Base-by-base conservation (phyloP, 2,888 invertebrate species). In the Lasioglossum villosulum region DNA sequence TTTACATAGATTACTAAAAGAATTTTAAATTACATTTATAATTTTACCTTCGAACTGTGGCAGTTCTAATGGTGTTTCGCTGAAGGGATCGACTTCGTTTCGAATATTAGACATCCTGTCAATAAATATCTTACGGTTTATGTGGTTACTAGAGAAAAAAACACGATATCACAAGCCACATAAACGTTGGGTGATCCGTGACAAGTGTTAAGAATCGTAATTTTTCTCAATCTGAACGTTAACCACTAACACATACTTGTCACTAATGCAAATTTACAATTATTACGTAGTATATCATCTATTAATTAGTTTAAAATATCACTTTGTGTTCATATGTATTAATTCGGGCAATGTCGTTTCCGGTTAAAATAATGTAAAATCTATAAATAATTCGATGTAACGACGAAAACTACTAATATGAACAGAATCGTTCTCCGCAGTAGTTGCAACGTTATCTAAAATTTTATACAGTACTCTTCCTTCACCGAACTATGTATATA, bases 21-120 rank as follows among this genome's bases (percentile, higher is more conserved):
- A 37, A 42, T 45, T 42, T 52, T 0, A 48, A 52, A 30, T 4
- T 48, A 30, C 14, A n/a, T 68, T 82, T 16, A n/a, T 56, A 75
- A 78, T 59, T 70, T 70, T 90, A 94, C 94, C 94, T 93, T 92
- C 90, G 52, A 89, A 92, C 72, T 88, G 86, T 52, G 91, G 89
- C 39, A 88, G 89, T 73, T 94, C 93, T 82, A 94, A 84, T 39
- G 94, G 91, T 80, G 92, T 91, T 82, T 94, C 94, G 82, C 92
- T 94, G 88, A 94, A 94, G 34, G 94, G 94, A 88, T 95, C 94
- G 68, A 94, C 92, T 81, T 94, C 92, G 56, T 83, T 86, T 37
- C 90, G 84, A 48, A 91, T 83, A 79, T 88, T 88, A 75, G 93
- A 94, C 94, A 94, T 94, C 78, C 90, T 91, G 79, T 78, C 56